Evolutionary conservation across 1,140 invertebrate species (phyloP).

Genomic region (Eurosta solidaginis): DNA sequence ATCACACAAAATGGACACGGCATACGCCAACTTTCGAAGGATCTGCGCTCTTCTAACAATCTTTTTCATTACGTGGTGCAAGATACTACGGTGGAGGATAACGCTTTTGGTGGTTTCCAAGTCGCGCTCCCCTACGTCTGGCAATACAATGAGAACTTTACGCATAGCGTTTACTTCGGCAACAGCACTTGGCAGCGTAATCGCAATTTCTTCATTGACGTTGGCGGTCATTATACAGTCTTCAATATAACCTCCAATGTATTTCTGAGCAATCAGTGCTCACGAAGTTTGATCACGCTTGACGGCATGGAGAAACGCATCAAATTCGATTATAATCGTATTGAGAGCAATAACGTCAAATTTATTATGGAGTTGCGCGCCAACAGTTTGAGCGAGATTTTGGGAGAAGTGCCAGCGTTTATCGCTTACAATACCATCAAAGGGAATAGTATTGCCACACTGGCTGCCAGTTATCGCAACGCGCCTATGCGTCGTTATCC

Average conservation of each 20-base stretch:
- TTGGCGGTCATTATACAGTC: slow-evolving; percentile 90
- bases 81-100: slow-evolving; percentile 86
- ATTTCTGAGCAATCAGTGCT: slow-evolving; percentile 86
- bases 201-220: slow-evolving; percentile 78
- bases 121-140: slow-evolving; percentile 89
- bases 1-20: slow-evolving; percentile 85
- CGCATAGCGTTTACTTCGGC: slow-evolving; percentile 82
- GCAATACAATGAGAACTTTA: slow-evolving; percentile 94
- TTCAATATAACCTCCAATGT: slow-evolving; percentile 83
- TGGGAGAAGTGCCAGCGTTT: slow-evolving; percentile 79
- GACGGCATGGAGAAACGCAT: slow-evolving; percentile 97
- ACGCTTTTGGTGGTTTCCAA: slow-evolving; percentile 81
- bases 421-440: slow-evolving; percentile 81
- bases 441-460: slow-evolving; percentile 66
- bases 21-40: slow-evolving; percentile 85
- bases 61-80: slow-evolving; percentile 91
- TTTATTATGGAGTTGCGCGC: slow-evolving; percentile 88
- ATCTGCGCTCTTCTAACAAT: slow-evolving; percentile 90
- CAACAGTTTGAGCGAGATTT: slow-evolving; percentile 91
- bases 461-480: slow-evolving; percentile 37
- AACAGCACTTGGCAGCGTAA: slow-evolving; percentile 89
- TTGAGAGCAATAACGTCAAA: slow-evolving; percentile 81
- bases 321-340: slow-evolving; percentile 76
- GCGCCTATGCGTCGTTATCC: slow-evolving; percentile 36
- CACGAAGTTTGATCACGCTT: slow-evolving; percentile 80